A percentile compares a stretch with the other conserved stretches of the same genome.
Conservation (phyloP, 2,113 vertebrate species). For the Anarhynchus alexandrinus region DNA sequence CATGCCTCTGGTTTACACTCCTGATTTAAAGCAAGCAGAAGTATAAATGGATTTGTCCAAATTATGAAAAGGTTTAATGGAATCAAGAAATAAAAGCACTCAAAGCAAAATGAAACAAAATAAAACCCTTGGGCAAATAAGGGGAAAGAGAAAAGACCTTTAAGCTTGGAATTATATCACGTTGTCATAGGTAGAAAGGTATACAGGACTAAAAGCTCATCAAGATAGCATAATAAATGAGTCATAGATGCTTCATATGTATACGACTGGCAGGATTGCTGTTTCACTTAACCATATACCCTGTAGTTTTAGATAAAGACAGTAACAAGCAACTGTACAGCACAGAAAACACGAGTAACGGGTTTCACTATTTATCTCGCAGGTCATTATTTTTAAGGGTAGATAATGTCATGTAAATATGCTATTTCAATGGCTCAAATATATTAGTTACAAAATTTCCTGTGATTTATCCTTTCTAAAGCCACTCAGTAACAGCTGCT, state of each 20-base stretch:
- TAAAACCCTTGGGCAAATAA: background rate
- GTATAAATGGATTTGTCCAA: background rate
- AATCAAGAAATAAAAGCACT: background rate
- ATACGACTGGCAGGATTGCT: background rate
- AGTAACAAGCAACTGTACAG: background rate
- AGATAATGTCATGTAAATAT: background rate
- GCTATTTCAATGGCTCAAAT: background rate
- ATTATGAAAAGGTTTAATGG: background rate
- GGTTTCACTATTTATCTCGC: background rate
- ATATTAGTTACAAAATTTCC: background rate
- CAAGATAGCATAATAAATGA: background rate
- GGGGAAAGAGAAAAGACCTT: background rate
- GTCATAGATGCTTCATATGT: background rate
- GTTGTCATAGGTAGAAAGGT: background rate
- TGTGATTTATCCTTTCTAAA: background rate
- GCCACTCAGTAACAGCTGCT: background rate
- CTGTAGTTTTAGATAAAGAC: background rate
- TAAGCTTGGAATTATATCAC: background rate
- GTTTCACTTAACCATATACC: background rate
- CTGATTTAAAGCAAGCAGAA: background rate
- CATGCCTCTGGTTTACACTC: background rate
- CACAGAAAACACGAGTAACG: background rate
- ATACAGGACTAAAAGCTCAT: background rate
- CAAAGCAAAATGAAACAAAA: background rate
- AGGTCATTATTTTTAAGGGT: background rate